Evolutionary conservation across 2,797 vertebrate species (phyloP), one percentile per base, ranked within the genome.

Genomic region (Silurus aristotelis): DNA sequence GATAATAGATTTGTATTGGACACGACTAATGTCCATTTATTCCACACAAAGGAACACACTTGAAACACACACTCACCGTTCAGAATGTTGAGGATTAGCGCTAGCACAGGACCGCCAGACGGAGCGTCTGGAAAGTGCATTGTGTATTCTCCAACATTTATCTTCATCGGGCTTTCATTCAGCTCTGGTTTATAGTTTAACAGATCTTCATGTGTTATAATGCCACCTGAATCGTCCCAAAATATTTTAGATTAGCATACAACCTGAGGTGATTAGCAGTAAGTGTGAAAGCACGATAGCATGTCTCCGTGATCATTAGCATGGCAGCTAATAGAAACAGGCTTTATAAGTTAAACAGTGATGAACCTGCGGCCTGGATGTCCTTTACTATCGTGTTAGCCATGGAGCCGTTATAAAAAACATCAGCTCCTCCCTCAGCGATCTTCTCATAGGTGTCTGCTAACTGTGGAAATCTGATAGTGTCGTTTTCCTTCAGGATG

Each of bases 51-150:
- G 9, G 14, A n/a, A 81, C 46, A 72, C 82, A 82, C 38, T 38
- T 19, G 15, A 78, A n/a, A 68, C n/a, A 66, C 46, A 38, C 66
- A 87, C 94, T 94, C 92, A 99, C 98, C 98, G 85, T 98, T 95
- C 89, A 99, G 91, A 82, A 99, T 97, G 90, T 99, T 99, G 89
- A 99, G 95, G 85, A 98, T 98, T 83, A 99, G 97, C 14, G 94
- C 95, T 82, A 99, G 94, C 85, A 99, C 97, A 0, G 97, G 97
- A 52, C 98, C 98, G 0, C 98, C 97, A 90, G 98, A 96, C 0
- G 98, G 98, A 75, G 97, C 96, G 0, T 94, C 95, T 48, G 98
- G 97, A 1, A 93, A 92, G 9, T 97, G 93, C 89, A 99, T 92
- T 38, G 93, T 96, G 82, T 94, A 95, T 25, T 97, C 96, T 10